Evolutionary conservation across 2,888 invertebrate species (phyloP), one percentile per base, ranked within the genome.

Genomic region (Lissonota sp.): DNA sequence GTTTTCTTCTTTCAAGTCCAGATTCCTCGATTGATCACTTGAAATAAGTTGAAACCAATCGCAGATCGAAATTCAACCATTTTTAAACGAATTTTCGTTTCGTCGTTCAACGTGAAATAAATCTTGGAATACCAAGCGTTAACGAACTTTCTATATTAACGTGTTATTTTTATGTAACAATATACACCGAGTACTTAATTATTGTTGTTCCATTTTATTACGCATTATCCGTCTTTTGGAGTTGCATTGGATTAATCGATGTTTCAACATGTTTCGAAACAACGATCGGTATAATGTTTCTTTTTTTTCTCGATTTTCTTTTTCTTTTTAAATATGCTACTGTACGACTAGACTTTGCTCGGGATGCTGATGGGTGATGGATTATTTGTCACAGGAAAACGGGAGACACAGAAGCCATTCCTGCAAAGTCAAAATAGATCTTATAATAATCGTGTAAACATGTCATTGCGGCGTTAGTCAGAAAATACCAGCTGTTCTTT

Each of bases 321-420:
- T 26, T 26, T 26, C 26, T 26, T 57, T 37, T 66, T 58, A 66
- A 66, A 51, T 76, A 55, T 49, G 3, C 16, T 76, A 66, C 39
- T 80, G 77, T 77, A 80, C 73, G 69, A 73, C 73, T 77, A 73
- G 77, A 77, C 69, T 73, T 70, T 73, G 79, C 82, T 79, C 67
- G 16, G 69, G 75, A 62, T 49, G 62, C 42, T 69, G 73, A 14
- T 69, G 67, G 75, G 40, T 51, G 75, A 44, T 69, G 75, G 75
- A 75, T 62, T 46, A 70, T 44, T 26, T 69, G 69, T 63, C 64
- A 70, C 79, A 67, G 79, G 74, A 70, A 69, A 64, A 64, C 64
- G 70, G 79, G 74, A 79, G 63, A 69, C 69, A 69, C 63, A 74
- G 66, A 66, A 62, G 78, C 55, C 12, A 46, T 74, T 70, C 79